Conservation (phyloP, 2,113 vertebrate species). For the Thermophis baileyi region DNA sequence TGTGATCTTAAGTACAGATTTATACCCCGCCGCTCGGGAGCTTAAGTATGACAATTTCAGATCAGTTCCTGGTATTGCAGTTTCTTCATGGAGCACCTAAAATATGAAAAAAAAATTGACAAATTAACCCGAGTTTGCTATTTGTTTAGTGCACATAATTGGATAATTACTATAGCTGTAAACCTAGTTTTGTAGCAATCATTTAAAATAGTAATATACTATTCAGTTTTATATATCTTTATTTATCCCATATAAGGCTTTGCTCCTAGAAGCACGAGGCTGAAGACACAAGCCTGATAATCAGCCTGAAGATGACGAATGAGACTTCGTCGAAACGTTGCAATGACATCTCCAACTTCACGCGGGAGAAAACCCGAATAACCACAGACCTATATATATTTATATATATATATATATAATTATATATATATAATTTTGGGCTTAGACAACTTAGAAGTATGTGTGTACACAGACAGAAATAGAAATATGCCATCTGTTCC, state of each 20-base stretch:
- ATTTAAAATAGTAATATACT: neutral
- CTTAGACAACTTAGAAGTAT: no score
- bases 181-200: neutral
- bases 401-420: no score
- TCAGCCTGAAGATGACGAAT: no score
- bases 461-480: neutral
- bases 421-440: no score
- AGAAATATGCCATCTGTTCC: neutral
- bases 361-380: no score
- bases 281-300: no score
- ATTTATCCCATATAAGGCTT: no score
- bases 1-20: conserved; percentile 94
- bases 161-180: neutral
- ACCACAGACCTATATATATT: no score
- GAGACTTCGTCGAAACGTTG: no score
- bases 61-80: conserved; percentile 91
- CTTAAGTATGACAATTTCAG: conserved; percentile 93
- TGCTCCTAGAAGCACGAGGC: no score
- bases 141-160: neutral
- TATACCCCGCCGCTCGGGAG: conserved; percentile 93
- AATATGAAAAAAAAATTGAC: conserved; percentile 12
- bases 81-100: conserved; percentile 96
- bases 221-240: no score
- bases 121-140: conserved; percentile 8
- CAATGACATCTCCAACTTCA: no score